Conservation (phyloP, 2,888 invertebrate genomes). For the Leistus spinibarbis region DNA sequence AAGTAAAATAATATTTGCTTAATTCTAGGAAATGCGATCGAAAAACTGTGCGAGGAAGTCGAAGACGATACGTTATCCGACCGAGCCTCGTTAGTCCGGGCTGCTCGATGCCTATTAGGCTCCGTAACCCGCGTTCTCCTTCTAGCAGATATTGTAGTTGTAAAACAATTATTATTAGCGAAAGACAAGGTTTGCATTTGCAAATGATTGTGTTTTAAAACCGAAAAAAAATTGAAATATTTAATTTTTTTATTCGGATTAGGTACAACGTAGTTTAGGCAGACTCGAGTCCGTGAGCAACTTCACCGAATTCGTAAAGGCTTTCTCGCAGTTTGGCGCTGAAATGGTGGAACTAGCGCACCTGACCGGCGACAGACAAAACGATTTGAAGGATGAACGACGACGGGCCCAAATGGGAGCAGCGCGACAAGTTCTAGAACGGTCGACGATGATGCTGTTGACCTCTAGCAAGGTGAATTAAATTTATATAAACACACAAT, state of each 20-base stretch:
- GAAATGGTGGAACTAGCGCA: constrained; percentile 99
- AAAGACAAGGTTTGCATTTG: constrained; percentile 83
- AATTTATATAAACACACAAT: background rate
- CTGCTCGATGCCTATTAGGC: constrained; percentile 90
- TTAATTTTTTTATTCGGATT: constrained; percentile 40
- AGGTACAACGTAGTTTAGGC: constrained; percentile 82
- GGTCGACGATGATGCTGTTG: constrained; percentile 95
- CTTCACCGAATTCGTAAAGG: constrained; percentile 97
- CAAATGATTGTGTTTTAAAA: background rate
- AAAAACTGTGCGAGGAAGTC: constrained; percentile 84
- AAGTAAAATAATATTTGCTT: background rate
- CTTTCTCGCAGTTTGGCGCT: constrained; percentile 97
- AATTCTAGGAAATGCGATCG: constrained; percentile 83
- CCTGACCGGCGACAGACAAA: constrained; percentile 81
- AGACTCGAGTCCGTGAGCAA: constrained; percentile 86
- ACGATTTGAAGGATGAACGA: constrained; percentile 90
- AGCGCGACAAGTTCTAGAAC: constrained; percentile 91
- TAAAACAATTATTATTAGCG: constrained; percentile 92
- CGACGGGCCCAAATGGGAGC: constrained; percentile 95
- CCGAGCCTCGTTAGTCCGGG: constrained; percentile 80
- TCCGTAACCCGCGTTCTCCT: constrained; percentile 95
- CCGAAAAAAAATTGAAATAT: background rate
- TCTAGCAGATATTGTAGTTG: constrained; percentile 96
- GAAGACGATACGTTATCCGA: constrained; percentile 66
- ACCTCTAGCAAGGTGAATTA: constrained; percentile 88